phyloP scores from a whole-genome alignment of 1,140 invertebrate species.

The Teleogryllus occipitalis region DNA sequence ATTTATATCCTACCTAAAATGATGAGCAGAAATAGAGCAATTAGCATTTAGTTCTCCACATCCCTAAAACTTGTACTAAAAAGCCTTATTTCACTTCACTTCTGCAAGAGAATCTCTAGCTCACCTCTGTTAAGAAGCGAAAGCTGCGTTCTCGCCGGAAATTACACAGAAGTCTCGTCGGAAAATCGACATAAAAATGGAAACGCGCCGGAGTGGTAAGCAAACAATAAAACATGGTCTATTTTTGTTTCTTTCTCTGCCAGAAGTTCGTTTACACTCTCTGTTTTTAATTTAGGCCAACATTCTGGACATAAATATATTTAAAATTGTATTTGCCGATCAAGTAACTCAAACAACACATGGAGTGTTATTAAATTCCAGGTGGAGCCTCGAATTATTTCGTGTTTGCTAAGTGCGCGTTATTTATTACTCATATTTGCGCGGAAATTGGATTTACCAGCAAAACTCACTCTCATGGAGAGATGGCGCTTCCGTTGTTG shows the following conservation, averaged over 20 bases:
- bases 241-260: background rate
- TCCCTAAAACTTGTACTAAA: too few relatives aligned
- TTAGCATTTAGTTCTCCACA: too few relatives aligned
- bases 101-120: too few relatives aligned
- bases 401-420: background rate
- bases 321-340: background rate
- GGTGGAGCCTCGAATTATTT: background rate
- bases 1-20: too few relatives aligned
- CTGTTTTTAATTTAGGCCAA: background rate
- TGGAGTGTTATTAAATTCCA: background rate
- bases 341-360: background rate
- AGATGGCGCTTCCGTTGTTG: background rate
- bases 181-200: background rate
- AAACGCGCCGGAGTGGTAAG: background rate
- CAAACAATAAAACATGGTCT: background rate
- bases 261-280: background rate
- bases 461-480: background rate
- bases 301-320: background rate
- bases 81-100: too few relatives aligned
- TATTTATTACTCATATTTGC: background rate
- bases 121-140: too few relatives aligned
- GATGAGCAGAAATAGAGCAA: too few relatives aligned
- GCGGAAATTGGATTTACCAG: background rate
- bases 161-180: background rate
- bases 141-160: too few relatives aligned